A percentile compares a stretch with the other conserved stretches of the same genome.
Evolutionary conservation across 2,888 invertebrate species (phyloP).

Genomic region (Himalopsyche anomala): DNA sequence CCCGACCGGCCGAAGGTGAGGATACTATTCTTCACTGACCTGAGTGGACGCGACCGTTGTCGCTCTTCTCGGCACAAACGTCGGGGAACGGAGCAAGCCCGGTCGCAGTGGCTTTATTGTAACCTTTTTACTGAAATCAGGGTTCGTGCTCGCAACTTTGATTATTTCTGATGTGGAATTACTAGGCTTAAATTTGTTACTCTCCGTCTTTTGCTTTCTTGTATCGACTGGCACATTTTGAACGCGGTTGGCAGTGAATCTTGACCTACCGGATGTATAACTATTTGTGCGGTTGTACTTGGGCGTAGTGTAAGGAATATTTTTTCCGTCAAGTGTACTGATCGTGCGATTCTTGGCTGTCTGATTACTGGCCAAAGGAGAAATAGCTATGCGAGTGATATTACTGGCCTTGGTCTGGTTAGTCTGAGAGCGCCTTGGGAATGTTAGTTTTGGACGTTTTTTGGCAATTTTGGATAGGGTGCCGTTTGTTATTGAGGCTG

Average conservation of each 20-base stretch:
- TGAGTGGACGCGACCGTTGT: slow-evolving; percentile 69
- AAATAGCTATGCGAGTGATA: slow-evolving; percentile 68
- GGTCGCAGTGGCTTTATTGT: slow-evolving; percentile 73
- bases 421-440: slow-evolving; percentile 72
- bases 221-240: slow-evolving; percentile 75
- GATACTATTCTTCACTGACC: slow-evolving; percentile 66
- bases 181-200: slow-evolving; percentile 68
- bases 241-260: slow-evolving; percentile 71
- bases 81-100: slow-evolving; percentile 70
- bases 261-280: slow-evolving; percentile 69
- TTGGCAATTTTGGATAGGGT: slow-evolving; percentile 67
- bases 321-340: slow-evolving; percentile 48
- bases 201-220: slow-evolving; percentile 68
- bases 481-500: slow-evolving; percentile 56
- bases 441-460: slow-evolving; percentile 71
- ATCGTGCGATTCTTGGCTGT: slow-evolving; percentile 70
- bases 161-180: slow-evolving; percentile 71
- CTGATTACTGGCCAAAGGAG: slow-evolving; percentile 66
- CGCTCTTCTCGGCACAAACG: slow-evolving; percentile 72
- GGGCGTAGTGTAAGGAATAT: slow-evolving; percentile 62
- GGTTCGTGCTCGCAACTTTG: slow-evolving; percentile 67
- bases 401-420: slow-evolving; percentile 72
- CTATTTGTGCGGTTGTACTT: slow-evolving; percentile 64
- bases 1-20: slow-evolving; percentile 14
- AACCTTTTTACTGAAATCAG: slow-evolving; percentile 68